Base-by-base conservation (phyloP, 2,113 vertebrate genomes). In the Uria lomvia region DNA sequence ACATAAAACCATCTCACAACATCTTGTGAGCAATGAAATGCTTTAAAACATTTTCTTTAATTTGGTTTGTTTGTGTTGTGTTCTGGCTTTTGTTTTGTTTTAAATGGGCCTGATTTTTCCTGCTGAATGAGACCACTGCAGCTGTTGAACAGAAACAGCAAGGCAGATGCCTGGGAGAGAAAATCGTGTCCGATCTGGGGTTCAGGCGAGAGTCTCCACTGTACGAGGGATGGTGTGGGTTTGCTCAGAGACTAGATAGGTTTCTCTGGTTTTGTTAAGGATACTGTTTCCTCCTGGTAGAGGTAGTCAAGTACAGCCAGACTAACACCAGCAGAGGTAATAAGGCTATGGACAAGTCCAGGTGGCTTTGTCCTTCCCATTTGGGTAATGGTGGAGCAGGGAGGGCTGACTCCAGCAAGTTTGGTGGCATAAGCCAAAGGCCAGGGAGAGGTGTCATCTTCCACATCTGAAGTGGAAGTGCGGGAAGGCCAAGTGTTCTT, bases 1-100 rank as follows among this genome's bases (percentile, higher is more conserved):
- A 97, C 97, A 97, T 92, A 75, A 97, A 97, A 83, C 63, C 63
- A 86, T 96, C 95, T 97, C 89, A 91, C n/a, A 83, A 88, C 78
- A 89, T 96, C 91, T 93, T 96, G 59, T 89, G 83, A 93, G 78
- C 90, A 97, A 83, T 62, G 15, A 96, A 94, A 94, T 66, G 93
- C 88, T 66, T 72, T 91, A 65, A 96, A 97, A 95, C 88, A 49
- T 96, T 93, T 94, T 88, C 45, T 94, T 89, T 83, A 49, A 76
- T 90, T 92, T 74, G 20, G 30, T 74, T 94, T 87, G 38, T 89
- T 95, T 96, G 60, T 59, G 36, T 89, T 81, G 53, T 86, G 43
- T 86, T 90, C 67, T 93, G 63, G 27, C 5, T 83, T 92, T 90
- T 86, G 73, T 62, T 92, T 75, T 78, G 36, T 73, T 90, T 86